Percentiles rank a stretch among this genome's conserved stretches.
Conservation (phyloP, 2,113 vertebrate species). For the Pseudorhombus dupliciocellatus region DNA sequence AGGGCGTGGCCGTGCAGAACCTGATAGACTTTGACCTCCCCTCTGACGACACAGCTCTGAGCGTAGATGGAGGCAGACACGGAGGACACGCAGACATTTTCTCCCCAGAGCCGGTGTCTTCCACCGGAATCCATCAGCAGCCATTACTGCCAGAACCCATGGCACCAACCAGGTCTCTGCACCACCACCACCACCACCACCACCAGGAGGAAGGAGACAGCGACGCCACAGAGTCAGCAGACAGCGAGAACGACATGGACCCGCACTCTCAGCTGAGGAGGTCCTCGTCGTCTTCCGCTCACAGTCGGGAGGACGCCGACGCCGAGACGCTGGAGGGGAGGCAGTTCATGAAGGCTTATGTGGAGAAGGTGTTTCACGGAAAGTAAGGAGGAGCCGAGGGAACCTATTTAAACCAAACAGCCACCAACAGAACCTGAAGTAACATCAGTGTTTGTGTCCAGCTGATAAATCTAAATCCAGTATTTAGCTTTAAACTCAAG, state of each 20-base stretch:
- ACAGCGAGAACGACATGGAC: conserved; percentile 91
- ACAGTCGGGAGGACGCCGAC: conserved; percentile 85
- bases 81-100: conserved; percentile 50
- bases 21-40: conserved; percentile 87
- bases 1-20: conserved; percentile 84
- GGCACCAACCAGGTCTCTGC: conserved; percentile 34
- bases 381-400: conserved; percentile 81
- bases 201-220: conserved; percentile 78
- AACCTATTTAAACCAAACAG: too few relatives aligned
- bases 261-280: conserved; percentile 78
- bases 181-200: conserved; percentile 16
- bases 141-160: conserved; percentile 62
- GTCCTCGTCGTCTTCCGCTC: conserved; percentile 90
- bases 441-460: too few relatives aligned
- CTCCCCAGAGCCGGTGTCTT: conserved; percentile 59
- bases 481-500: too few relatives aligned
- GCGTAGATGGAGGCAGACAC: conserved; percentile 43
- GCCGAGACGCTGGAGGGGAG: conserved; percentile 76
- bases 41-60: conserved; percentile 61
- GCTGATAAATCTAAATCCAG: too few relatives aligned
- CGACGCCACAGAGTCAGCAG: conserved; percentile 91
- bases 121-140: conserved; percentile 34
- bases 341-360: conserved; percentile 90
- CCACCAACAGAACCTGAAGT: too few relatives aligned
- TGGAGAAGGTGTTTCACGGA: conserved; percentile 91